Percentiles rank a stretch among this genome's conserved stretches.
Evolutionary conservation across 2,797 vertebrate species (phyloP).

Genomic region (Triplophysa bombifrons): DNA sequence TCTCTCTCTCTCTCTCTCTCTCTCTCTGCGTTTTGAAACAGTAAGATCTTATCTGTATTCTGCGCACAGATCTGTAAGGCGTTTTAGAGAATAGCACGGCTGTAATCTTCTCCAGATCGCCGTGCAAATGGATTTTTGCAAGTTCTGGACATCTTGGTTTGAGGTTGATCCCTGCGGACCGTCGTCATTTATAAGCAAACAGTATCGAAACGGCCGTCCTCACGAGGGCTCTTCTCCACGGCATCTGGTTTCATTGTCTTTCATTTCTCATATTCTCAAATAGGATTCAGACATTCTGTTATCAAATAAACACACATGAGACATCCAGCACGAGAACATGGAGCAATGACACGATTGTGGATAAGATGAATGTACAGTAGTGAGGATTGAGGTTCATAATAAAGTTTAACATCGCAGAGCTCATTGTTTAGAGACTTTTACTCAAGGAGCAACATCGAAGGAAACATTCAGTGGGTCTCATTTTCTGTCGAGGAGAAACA

Average conservation of each 20-base stretch:
- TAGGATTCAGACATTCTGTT: no score
- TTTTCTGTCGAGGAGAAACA: background rate
- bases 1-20: background rate
- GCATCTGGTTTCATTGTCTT: background rate
- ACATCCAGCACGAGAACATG: no score
- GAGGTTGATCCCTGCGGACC: background rate
- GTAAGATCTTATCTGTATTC: conserved; percentile 27
- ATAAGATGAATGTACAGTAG: background rate
- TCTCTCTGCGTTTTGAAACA: conserved; percentile 8
- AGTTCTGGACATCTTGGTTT: conserved; percentile 15
- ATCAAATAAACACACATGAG: background rate
- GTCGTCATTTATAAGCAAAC: conserved; percentile 19
- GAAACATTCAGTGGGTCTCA: no score
- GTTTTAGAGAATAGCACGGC: background rate
- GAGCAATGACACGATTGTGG: background rate
- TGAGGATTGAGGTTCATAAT: background rate
- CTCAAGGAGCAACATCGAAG: background rate
- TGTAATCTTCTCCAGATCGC: conserved; percentile 23
- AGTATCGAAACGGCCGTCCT: background rate
- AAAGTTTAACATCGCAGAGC: background rate
- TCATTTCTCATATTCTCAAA: background rate
- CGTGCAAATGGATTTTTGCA: background rate
- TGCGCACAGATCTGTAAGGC: conserved; percentile 10
- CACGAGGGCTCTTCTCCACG: background rate
- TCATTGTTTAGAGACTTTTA: background rate